Conservation (phyloP, 2,113 vertebrate species). For the Egretta garzetta region DNA sequence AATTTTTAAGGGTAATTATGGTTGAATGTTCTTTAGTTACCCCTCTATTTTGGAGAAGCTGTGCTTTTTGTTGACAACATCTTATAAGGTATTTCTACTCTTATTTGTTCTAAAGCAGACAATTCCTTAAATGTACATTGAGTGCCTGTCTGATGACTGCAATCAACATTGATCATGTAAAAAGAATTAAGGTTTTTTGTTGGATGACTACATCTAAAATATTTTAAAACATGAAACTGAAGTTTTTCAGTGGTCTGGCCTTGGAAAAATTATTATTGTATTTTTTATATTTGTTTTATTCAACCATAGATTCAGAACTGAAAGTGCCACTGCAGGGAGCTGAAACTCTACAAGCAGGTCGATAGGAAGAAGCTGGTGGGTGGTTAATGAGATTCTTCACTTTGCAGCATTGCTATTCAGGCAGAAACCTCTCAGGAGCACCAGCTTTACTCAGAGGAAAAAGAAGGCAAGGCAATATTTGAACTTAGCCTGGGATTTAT, state of each 20-base stretch:
- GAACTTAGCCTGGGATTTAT: background rate
- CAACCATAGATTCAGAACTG: background rate
- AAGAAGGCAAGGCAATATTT: background rate
- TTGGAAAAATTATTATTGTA: background rate
- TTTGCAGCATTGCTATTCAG: background rate
- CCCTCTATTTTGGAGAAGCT: background rate
- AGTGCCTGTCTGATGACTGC: background rate
- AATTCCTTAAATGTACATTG: background rate
- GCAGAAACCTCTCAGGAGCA: background rate
- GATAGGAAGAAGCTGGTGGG: background rate
- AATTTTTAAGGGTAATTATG: background rate
- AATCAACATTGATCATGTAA: background rate
- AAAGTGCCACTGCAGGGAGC: background rate
- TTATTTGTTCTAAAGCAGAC: background rate
- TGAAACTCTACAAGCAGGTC: background rate
- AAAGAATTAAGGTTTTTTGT: background rate
- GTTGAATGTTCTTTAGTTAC: background rate
- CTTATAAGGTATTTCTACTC: background rate
- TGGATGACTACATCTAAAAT: background rate
- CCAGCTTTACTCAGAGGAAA: background rate
- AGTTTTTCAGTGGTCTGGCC: background rate
- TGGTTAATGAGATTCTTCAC: background rate
- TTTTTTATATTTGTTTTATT: background rate
- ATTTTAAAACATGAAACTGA: background rate
- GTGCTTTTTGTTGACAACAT: rapidly evolving